These are phyloP conservation scores for Ptilodon capucinus DNA, from an alignment of 2,888 invertebrate species.

Conservation along the genomic window DNA sequence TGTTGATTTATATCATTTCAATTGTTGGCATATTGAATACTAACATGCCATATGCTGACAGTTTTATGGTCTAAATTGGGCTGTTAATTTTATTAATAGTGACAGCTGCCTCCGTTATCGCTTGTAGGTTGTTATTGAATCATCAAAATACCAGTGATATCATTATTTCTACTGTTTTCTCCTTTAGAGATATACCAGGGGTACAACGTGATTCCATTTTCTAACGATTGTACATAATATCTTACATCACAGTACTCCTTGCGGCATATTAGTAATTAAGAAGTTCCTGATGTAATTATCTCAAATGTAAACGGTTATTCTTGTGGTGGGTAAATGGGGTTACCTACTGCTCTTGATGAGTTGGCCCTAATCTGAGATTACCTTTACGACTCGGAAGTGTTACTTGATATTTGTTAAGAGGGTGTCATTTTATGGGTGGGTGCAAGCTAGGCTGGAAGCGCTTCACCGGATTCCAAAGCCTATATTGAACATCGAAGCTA, in stretches of 20 bases:
- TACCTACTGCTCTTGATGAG: neutral
- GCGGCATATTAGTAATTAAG: neutral
- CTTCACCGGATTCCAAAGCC: too few relatives aligned
- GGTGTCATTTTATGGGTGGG: too few relatives aligned
- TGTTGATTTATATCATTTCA: neutral
- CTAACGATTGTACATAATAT: neutral
- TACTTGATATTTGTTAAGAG: neutral
- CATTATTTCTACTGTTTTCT: neutral
- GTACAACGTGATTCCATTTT: too few relatives aligned
- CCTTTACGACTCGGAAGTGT: neutral
- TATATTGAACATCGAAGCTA: too few relatives aligned
- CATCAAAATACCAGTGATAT: neutral
- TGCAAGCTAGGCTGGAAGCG: too few relatives aligned
- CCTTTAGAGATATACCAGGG: too few relatives aligned
- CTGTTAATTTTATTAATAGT: neutral
- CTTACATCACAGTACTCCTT: neutral
- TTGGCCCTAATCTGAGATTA: neutral
- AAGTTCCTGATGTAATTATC: neutral
- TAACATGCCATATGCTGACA: too few relatives aligned
- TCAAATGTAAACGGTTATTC: neutral
- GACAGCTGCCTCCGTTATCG: neutral
- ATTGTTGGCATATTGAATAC: too few relatives aligned
- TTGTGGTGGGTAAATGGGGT: neutral
- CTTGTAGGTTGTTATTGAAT: neutral
- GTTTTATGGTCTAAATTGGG: neutral